Evolutionary conservation across 2,888 invertebrate genomes (phyloP).

Genomic region (Ptilodon capucinus): DNA sequence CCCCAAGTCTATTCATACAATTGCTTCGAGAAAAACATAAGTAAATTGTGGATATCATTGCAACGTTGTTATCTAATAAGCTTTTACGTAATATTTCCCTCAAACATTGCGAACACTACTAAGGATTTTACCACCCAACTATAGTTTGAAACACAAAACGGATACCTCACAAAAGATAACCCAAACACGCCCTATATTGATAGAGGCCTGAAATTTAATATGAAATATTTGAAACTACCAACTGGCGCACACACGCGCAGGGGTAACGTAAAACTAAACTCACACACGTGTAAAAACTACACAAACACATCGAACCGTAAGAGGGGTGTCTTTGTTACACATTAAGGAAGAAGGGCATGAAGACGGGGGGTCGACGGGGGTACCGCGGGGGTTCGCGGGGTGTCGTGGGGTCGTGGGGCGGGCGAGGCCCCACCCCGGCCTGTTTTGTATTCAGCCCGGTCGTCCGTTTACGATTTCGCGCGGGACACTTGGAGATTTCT

Average conservation of each 20-base stretch:
- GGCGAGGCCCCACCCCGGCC: conserved; percentile 39
- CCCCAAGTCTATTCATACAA: too few species aligned
- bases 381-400: conserved; percentile 24
- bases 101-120: conserved; percentile 7
- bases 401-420: conserved; percentile 40
- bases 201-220: conserved; percentile 79
- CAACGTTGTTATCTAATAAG: neutral
- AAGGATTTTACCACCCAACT: conserved; percentile 26
- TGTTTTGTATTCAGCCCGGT: conserved; percentile 79
- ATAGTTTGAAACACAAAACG: conserved; percentile 37
- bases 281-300: conserved; percentile 62
- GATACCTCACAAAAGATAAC: conserved; percentile 65
- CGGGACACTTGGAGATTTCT: conserved; percentile 77
- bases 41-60: too few species aligned
- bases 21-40: too few species aligned
- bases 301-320: conserved; percentile 72
- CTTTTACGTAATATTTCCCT: neutral
- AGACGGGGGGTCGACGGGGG: conserved; percentile 52
- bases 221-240: conserved; percentile 75
- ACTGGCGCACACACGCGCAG: conserved; percentile 29
- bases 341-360: conserved; percentile 80
- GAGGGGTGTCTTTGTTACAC: conserved; percentile 82
- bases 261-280: conserved; percentile 53
- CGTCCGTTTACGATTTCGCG: conserved; percentile 78
- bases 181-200: conserved; percentile 65